Evolutionary conservation across 2,888 invertebrate genomes (phyloP).

Genomic region (Microdon myrmicae): DNA sequence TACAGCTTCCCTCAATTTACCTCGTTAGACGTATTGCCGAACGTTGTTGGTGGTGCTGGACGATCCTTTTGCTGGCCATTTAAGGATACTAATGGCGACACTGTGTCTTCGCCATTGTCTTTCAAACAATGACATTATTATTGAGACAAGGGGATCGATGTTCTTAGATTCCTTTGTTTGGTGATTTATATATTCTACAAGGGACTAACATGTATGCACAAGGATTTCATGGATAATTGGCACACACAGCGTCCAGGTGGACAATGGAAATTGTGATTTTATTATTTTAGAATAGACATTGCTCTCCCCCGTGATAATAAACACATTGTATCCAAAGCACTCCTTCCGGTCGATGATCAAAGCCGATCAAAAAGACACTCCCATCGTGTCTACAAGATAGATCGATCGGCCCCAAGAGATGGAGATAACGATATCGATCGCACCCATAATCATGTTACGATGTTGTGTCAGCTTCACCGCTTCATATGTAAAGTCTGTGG

Average conservation of each 20-base stretch:
- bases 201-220: slow-evolving; percentile 33
- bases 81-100: slow-evolving; percentile 55
- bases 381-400: too few species aligned
- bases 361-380: too few species aligned
- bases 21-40: slow-evolving; percentile 21
- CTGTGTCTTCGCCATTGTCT: slow-evolving; percentile 56
- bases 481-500: slow-evolving; percentile 44
- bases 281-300: slow-evolving; percentile 19
- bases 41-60: slow-evolving; percentile 50
- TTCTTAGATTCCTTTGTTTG: slow-evolving; percentile 35
- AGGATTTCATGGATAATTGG: slow-evolving; percentile 36
- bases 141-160: slow-evolving; percentile 48
- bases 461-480: slow-evolving; percentile 47
- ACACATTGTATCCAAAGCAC: too few species aligned
- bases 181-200: slow-evolving; percentile 39
- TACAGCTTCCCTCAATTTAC: slow-evolving; percentile 4
- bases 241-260: slow-evolving; percentile 16
- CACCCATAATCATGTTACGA: slow-evolving; percentile 26
- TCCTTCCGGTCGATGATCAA: too few species aligned
- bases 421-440: slow-evolving; percentile 33
- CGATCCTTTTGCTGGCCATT: slow-evolving; percentile 44
- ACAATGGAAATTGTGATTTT: slow-evolving; percentile 28
- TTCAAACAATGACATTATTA: slow-evolving; percentile 54
- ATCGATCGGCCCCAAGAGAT: slow-evolving; percentile 33
- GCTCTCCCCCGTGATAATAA: slow-evolving; percentile 1